Evolutionary conservation across 1,140 invertebrate genomes (phyloP).

Genomic region (Neotoxoptera formosana): DNA sequence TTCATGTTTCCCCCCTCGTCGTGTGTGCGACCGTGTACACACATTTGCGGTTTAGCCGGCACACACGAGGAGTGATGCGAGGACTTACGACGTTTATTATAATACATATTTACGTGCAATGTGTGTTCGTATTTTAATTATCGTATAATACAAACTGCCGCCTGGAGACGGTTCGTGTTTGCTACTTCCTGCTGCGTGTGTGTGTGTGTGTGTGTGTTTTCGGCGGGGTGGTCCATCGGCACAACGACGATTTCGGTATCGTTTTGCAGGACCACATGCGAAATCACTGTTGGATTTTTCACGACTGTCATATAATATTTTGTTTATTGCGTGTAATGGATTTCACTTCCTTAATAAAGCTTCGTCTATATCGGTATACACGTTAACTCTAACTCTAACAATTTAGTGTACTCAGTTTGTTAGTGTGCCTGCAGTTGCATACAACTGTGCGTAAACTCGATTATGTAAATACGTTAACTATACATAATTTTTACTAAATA

Average conservation of each 20-base stretch:
- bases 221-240: not conserved
- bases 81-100: not conserved
- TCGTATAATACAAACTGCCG: slow-evolving; percentile 6
- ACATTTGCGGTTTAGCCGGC: not conserved
- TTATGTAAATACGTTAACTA: not conserved
- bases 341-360: not conserved
- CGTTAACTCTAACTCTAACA: not conserved
- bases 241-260: not conserved
- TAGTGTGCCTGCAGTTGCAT: not conserved
- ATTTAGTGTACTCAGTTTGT: not conserved
- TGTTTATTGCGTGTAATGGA: not conserved
- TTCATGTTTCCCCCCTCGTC: not conserved
- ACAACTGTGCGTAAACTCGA: too few species aligned
- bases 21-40: not conserved
- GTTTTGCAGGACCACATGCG: not conserved
- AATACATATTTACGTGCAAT: not conserved
- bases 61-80: not conserved
- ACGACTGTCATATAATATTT: not conserved
- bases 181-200: not conserved
- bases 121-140: not conserved
- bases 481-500: too few species aligned
- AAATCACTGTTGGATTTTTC: not conserved
- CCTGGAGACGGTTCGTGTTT: not conserved
- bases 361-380: not conserved
- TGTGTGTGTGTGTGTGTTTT: not conserved